Evolutionary conservation across 2,888 invertebrate species (phyloP), one percentile per base, ranked within the genome.

Genomic region (Rhagonycha fulva): DNA sequence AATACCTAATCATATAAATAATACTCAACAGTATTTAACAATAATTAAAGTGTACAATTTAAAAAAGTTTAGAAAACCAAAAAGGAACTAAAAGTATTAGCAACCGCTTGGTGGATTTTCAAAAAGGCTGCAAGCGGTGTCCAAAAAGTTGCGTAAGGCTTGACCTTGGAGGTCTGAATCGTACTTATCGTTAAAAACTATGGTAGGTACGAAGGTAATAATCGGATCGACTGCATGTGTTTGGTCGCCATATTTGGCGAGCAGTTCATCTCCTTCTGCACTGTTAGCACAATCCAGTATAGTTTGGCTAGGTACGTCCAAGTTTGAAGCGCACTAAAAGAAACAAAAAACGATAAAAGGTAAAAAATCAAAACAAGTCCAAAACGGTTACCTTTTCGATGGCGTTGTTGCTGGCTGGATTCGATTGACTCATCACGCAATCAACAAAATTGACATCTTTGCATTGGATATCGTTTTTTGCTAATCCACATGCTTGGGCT

Each of bases 401-500:
- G 68, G 69, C 78, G 4, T 72, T 23, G 23, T 78, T 62, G 14
- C 76, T 62, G 10, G 80, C 79, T 28, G 83, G 82, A 79, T 80
- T 68, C 9, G 72, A 74, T 14, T 83, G 80, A 14, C 82, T 75
- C 88, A 90, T 89, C 9, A 86, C 84, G 78, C 90, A 90, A 78
- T 84, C 84, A 10, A 89, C 84, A 76, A 89, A 87, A 5, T 84
- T 81, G 1, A 82, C 72, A 23, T 80, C 76, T 67, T 81, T 76
- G 12, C 70, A 80, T 19, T 80, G 79, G 14, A 79, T 78, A 63
- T 76, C 72, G 66, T 88, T 85, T 72, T 86, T 82, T n/a, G 85
- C 32, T 74, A 90, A 82, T 7, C 85, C 89, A 78, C 90, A 90
- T 2, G 89, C 88, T 79, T 90, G 89, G 2, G 87, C 86, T 81